Percentiles rank a stretch among this genome's conserved stretches.
These are phyloP conservation scores for Lasioglossum calceatum DNA, from an alignment of 2,888 invertebrate species.

Conservation along the genomic window DNA sequence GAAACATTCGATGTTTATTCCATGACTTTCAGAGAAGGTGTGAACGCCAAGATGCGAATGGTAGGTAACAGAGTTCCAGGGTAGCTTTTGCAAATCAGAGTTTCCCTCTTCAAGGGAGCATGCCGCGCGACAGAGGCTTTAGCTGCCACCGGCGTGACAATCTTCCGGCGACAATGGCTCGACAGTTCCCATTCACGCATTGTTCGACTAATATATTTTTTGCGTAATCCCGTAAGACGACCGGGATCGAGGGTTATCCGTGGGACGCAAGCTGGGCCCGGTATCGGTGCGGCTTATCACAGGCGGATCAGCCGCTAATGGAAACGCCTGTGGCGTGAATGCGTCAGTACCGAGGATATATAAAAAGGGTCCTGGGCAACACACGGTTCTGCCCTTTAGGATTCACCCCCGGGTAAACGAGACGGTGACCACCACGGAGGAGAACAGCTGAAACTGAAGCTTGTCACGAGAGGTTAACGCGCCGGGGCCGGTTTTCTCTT, in stretches of 20 bases:
- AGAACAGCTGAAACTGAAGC: conserved; percentile 72
- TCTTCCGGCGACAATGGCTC: conserved; percentile 8
- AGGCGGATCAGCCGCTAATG: conserved; percentile 78
- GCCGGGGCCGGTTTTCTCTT: conserved; percentile 26
- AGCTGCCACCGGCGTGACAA: neutral
- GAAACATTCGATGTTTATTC: neutral
- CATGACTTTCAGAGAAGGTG: neutral
- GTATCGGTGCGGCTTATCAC: conserved; percentile 80
- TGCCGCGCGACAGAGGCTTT: neutral
- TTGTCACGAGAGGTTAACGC: conserved; percentile 70
- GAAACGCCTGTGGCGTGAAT: conserved; percentile 71
- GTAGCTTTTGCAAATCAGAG: conserved; percentile 23
- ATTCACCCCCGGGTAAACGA: conserved; percentile 14
- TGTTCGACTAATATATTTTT: conserved; percentile 75
- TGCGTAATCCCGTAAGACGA: conserved; percentile 70
- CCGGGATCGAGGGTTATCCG: conserved; percentile 21
- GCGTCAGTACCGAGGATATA: conserved; percentile 60
- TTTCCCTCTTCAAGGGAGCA: neutral
- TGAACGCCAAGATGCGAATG: neutral
- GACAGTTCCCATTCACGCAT: conserved; percentile 37
- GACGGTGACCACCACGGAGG: conserved; percentile 36
- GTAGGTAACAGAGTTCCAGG: conserved; percentile 4
- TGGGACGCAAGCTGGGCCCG: conserved; percentile 28
- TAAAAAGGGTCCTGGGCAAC: conserved; percentile 69
- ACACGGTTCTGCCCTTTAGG: neutral